phyloP scores from a whole-genome alignment of 2,797 vertebrate species.

The Coregonus suidteri region DNA sequence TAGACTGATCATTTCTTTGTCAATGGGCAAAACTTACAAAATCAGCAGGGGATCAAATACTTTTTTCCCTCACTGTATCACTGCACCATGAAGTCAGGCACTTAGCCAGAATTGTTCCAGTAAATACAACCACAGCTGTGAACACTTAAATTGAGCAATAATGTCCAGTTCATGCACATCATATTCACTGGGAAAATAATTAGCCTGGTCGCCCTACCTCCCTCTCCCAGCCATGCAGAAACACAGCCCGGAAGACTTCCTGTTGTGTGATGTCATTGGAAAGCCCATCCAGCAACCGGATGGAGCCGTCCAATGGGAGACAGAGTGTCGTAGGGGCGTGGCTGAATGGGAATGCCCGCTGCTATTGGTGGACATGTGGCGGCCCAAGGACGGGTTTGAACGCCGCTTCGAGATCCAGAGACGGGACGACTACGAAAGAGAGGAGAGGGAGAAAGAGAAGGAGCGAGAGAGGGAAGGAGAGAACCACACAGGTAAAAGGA shows the following conservation, averaged over 20 bases:
- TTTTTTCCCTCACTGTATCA: neutral
- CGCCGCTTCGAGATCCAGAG: constrained; percentile 89
- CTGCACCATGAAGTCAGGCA: neutral
- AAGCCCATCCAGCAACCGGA: constrained; percentile 79
- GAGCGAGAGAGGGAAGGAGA: constrained; percentile 81
- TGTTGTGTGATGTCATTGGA: constrained; percentile 87
- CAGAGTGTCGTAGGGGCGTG: constrained; percentile 86
- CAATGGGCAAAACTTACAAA: no score
- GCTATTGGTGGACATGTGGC: constrained; percentile 92
- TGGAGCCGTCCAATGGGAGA: constrained; percentile 83
- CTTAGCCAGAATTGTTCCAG: neutral
- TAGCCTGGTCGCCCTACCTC: constrained; percentile 5
- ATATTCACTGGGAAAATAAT: constrained; percentile 52
- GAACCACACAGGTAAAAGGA: constrained; percentile 73
- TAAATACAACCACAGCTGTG: constrained; percentile 1
- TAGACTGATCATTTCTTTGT: no score
- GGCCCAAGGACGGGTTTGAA: constrained; percentile 87
- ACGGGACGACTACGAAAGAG: constrained; percentile 81
- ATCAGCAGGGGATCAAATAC: no score
- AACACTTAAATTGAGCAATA: neutral
- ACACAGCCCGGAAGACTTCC: constrained; percentile 82
- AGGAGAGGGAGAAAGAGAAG: constrained; percentile 77
- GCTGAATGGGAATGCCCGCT: constrained; percentile 88
- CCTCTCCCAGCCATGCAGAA: constrained; percentile 78
- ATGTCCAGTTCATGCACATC: neutral